Conservation (phyloP, 1,140 invertebrate species). For the Caenorhabditis brenneri region DNA sequence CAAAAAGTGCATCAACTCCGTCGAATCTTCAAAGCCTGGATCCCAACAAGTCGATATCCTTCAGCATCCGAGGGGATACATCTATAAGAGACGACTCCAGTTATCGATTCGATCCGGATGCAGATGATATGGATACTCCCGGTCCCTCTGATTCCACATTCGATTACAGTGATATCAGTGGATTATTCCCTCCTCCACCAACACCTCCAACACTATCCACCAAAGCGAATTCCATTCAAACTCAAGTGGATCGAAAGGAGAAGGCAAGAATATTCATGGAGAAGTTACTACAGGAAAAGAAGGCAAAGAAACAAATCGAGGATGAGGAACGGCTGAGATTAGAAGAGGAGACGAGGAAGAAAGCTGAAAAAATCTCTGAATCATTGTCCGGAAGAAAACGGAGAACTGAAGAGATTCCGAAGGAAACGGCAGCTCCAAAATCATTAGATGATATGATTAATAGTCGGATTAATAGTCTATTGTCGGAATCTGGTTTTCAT, state of each 20-base stretch:
- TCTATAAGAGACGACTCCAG: background rate
- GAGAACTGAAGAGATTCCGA: background rate
- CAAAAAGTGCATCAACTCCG: background rate
- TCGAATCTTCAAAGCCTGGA: slow-evolving; percentile 19
- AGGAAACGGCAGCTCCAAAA: background rate
- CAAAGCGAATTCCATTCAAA: background rate
- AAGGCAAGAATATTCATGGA: slow-evolving; percentile 52
- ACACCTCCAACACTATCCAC: slow-evolving; percentile 1
- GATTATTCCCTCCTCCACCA: background rate
- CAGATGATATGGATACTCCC: background rate
- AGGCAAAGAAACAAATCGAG: slow-evolving; percentile 10
- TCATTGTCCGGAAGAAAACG: background rate
- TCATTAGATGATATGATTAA: slow-evolving; percentile 5
- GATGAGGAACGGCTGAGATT: slow-evolving; percentile 27
- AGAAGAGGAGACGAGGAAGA: slow-evolving; percentile 11
- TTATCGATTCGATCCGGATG: slow-evolving; percentile 3
- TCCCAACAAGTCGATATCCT: background rate
- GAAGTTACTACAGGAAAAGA: slow-evolving; percentile 46
- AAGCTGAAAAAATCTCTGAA: slow-evolving; percentile 26
- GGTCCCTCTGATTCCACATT: background rate
- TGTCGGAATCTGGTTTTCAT: slow-evolving; percentile 7
- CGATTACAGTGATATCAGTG: background rate
- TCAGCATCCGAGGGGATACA: background rate
- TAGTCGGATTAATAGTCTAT: slow-evolving; percentile 36
- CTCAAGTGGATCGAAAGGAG: slow-evolving; percentile 49